Evolutionary conservation across 2,113 vertebrate species (phyloP).

Genomic region (Heterotilapia buettikoferi): DNA sequence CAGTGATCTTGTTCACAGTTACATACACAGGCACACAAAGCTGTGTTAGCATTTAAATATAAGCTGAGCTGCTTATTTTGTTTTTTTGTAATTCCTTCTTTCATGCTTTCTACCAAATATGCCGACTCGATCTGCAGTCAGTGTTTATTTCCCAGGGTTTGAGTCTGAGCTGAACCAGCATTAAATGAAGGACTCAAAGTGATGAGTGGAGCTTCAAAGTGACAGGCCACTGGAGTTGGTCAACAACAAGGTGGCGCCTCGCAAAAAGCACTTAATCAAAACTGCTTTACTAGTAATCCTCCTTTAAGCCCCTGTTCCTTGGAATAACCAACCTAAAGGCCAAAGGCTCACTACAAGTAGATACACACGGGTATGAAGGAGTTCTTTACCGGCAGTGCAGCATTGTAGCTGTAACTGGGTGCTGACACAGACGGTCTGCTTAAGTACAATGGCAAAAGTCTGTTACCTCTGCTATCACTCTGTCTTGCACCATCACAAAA

Average conservation of each 20-base stretch:
- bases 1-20: background rate
- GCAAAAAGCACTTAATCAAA: background rate
- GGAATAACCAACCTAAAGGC: background rate
- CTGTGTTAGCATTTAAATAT: background rate
- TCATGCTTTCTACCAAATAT: background rate
- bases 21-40: background rate
- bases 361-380: background rate
- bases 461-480: background rate
- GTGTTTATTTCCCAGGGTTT: background rate
- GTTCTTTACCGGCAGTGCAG: background rate
- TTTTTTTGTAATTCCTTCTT: background rate
- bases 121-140: background rate
- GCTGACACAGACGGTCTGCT: background rate
- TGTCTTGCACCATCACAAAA: background rate
- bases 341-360: background rate
- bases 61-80: background rate
- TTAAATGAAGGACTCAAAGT: background rate
- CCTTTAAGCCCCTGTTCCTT: background rate
- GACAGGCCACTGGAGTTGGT: background rate
- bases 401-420: background rate
- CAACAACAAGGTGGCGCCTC: background rate
- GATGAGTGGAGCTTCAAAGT: constrained; percentile 20
- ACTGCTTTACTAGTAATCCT: background rate
- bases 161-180: background rate
- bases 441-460: background rate